Evolutionary conservation across 2,797 vertebrate species (phyloP).

Genomic region (Rousettus madagascariensis): DNA sequence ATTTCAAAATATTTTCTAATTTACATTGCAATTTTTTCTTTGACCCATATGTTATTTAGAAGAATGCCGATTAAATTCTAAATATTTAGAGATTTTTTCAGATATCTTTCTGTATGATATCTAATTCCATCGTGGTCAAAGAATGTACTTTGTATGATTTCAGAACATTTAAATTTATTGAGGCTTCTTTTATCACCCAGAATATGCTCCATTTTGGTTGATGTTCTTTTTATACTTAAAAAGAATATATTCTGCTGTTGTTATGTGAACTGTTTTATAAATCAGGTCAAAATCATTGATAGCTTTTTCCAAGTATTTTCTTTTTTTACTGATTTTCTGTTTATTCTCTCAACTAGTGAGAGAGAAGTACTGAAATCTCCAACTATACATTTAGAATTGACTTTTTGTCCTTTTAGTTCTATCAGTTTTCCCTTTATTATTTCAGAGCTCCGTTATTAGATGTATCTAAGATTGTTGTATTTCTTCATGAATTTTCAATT

Average conservation of each 20-base stretch:
- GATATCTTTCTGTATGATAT: not conserved
- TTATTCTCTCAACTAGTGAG: not conserved
- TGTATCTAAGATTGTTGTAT: not conserved
- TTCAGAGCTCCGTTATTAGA: conserved; percentile 27
- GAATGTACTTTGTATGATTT: conserved; percentile 13
- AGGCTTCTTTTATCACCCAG: conserved; percentile 12
- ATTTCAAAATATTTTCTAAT: conserved; percentile 26
- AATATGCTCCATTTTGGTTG: not conserved
- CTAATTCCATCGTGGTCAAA: not conserved
- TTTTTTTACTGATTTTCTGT: not conserved
- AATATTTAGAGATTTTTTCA: not conserved
- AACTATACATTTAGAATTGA: not conserved
- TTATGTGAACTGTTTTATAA: conserved; percentile 22
- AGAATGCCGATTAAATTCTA: not conserved
- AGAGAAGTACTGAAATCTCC: not conserved
- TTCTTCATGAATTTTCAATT: conserved; percentile 32
- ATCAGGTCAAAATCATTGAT: not conserved
- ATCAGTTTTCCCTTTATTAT: conserved; percentile 43
- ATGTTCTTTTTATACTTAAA: not conserved
- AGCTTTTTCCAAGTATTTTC: conserved; percentile 33
- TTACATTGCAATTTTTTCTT: not conserved
- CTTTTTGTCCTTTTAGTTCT: not conserved
- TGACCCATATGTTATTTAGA: not conserved
- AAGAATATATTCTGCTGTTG: not conserved
- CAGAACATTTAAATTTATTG: not conserved